A percentile compares a stretch with the other conserved stretches of the same genome.
phyloP scores from a whole-genome alignment of 2,113 vertebrate genomes.

The Thryonomys swinderianus region DNA sequence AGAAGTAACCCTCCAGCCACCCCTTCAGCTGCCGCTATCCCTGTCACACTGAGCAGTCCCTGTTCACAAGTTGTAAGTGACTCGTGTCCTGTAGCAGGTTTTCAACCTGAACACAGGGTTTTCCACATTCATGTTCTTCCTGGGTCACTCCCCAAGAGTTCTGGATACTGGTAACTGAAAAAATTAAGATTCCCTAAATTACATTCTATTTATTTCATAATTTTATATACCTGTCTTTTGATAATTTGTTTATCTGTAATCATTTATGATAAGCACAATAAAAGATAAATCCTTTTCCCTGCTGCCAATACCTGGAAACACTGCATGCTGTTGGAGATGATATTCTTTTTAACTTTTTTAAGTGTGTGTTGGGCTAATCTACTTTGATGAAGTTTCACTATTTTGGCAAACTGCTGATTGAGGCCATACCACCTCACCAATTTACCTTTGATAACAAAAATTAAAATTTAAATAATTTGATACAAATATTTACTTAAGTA shows the following conservation, averaged over 20 bases:
- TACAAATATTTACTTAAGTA: background rate
- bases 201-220: conserved; percentile 20
- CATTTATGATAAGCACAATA: background rate
- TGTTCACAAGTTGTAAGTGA: background rate
- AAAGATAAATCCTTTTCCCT: background rate
- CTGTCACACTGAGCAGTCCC: background rate
- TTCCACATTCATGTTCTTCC: background rate
- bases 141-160: background rate
- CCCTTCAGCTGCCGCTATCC: background rate
- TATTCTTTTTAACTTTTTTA: background rate
- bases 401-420: background rate
- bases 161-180: background rate
- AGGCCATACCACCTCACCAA: background rate
- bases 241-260: background rate
- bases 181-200: background rate
- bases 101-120: background rate
- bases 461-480: background rate
- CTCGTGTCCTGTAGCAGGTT: background rate
- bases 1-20: background rate
- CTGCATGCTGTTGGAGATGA: background rate
- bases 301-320: background rate
- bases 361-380: background rate
- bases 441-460: background rate
- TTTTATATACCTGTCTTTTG: background rate
- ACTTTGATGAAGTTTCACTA: background rate